These are phyloP conservation scores for Seira sanloemensis DNA, from an alignment of 2,888 invertebrate species.

Conservation along the genomic window DNA sequence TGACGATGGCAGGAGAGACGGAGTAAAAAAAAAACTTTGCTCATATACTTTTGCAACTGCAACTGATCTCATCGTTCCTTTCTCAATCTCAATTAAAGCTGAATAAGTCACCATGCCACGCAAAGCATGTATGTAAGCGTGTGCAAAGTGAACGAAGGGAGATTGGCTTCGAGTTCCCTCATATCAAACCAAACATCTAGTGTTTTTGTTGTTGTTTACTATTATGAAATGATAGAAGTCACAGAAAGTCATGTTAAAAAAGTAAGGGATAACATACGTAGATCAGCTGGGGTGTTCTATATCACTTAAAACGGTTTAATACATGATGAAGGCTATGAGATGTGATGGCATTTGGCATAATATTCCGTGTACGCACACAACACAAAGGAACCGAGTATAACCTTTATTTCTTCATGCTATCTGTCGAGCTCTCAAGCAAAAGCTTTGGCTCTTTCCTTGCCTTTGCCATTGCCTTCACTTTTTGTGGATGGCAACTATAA, in stretches of 20 bases:
- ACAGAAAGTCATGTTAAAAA: not conserved
- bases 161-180: not conserved
- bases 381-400: not conserved
- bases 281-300: not conserved
- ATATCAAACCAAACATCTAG: not conserved
- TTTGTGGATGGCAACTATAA: no score
- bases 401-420: not conserved
- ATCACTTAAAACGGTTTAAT: not conserved
- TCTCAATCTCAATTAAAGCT: not conserved
- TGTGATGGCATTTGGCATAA: not conserved
- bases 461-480: no score
- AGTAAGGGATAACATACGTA: not conserved
- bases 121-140: not conserved
- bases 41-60: not conserved
- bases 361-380: not conserved
- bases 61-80: not conserved
- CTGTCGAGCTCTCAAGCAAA: not conserved
- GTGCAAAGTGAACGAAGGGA: not conserved
- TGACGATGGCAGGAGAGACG: not conserved
- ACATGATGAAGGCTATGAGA: not conserved
- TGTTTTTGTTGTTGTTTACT: constrained; percentile 3
- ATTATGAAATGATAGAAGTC: not conserved
- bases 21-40: not conserved
- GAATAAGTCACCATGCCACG: not conserved
- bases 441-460: not conserved